These are phyloP conservation scores for Mythimna lalbum DNA, from an alignment of 2,888 invertebrate species.

Conservation along the genomic window DNA sequence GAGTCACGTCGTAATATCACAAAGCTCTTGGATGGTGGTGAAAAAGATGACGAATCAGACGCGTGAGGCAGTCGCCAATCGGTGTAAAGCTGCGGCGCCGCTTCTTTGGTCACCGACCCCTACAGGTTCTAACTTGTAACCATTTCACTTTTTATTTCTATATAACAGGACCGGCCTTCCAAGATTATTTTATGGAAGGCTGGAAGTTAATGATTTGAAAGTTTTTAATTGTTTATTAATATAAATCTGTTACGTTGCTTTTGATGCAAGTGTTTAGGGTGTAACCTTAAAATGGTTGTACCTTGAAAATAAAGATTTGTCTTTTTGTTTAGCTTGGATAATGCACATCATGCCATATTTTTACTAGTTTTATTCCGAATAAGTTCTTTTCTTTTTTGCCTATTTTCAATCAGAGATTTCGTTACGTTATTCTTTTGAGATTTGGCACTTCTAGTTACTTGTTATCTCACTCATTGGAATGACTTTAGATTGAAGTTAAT, in stretches of 20 bases:
- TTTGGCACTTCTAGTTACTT: too few species aligned
- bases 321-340: background rate
- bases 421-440: too few species aligned
- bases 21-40: slow-evolving; percentile 74
- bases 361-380: background rate
- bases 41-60: slow-evolving; percentile 83
- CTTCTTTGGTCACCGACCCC: slow-evolving; percentile 86
- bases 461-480: too few species aligned
- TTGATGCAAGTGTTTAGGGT: background rate
- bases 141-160: slow-evolving; percentile 87
- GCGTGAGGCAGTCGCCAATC: slow-evolving; percentile 80
- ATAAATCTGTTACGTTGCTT: background rate
- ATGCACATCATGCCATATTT: too few species aligned
- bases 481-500: too few species aligned
- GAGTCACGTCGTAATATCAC: slow-evolving; percentile 67
- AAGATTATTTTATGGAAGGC: slow-evolving; percentile 24
- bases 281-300: background rate
- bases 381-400: too few species aligned
- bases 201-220: slow-evolving; percentile 7
- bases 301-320: background rate
- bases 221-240: slow-evolving; percentile 8
- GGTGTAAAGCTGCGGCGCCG: slow-evolving; percentile 68
- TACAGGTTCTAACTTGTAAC: slow-evolving; percentile 88
- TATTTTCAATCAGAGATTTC: too few species aligned
- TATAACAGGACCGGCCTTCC: slow-evolving; percentile 55